Evolutionary conservation across 1,140 invertebrate genomes (phyloP), one percentile per base, ranked within the genome.

Genomic region (Pogonus chalceus): DNA sequence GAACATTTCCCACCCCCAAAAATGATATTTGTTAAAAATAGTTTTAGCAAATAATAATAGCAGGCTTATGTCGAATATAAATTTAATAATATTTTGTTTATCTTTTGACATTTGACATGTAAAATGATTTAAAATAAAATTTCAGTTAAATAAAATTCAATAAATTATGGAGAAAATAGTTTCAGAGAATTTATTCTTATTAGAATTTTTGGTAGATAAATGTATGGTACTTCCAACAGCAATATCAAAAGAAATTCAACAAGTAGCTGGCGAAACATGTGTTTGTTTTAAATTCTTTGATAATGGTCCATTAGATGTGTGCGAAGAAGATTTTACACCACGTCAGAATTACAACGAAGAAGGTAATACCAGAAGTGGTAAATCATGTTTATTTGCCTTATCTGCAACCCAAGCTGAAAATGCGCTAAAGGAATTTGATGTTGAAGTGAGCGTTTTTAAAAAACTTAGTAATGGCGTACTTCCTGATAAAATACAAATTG

Each of bases 141-240:
- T 31, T 54, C 54, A 58, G 35, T 64, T 55, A 58, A 54, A 52
- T 53, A 62, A 62, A 65, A 59, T 55, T 58, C 57, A 55, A 66
- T 59, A 58, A 56, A 60, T 49, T 58, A 70, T 66, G 66, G 74
- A 73, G 64, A 62, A 72, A 58, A 72, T 74, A 49, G 64, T 72
- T 16, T 71, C 72, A 26, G 76, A 78, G 58, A 71, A 75, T 46
- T 67, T 79, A 14, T 78, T 79, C 62, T 69, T 79, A 21, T 58
- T 79, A 18, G 77, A 79, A 61, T 75, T 77, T 50, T 63, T 79
- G 0, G 69, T 79, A 7, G 76, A 78, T 61, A 76, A 72, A 59
- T 55, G 48, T 55, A 7, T 59, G 60, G 43, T 58, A 62, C 43
- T 51, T 55, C 16, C 58, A 56, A 1, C 56, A 56, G 16, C 37